These are phyloP conservation scores for Serinus canaria DNA, from an alignment of 2,113 vertebrate genomes.

Conservation along the genomic window DNA sequence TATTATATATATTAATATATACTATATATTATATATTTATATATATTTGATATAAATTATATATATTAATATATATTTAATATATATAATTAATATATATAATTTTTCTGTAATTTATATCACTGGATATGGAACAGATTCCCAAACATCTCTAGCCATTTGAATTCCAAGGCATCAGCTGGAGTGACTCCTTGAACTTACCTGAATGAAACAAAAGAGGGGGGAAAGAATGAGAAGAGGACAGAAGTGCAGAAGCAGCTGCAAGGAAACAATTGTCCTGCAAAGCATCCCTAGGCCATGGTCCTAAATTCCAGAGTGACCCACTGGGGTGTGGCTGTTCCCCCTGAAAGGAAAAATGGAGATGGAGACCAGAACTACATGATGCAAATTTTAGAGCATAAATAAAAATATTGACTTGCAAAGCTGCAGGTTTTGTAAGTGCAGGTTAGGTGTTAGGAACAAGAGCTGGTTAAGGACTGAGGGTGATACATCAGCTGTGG, in stretches of 20 bases:
- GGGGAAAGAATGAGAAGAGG: accelerated
- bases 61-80: too few species aligned
- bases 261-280: neutral
- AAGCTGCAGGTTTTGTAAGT: neutral
- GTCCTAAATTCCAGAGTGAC: neutral
- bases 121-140: neutral
- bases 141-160: neutral
- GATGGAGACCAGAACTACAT: neutral
- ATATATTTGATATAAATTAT: too few species aligned
- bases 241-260: neutral
- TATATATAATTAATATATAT: too few species aligned
- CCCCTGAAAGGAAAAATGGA: neutral
- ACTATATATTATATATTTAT: too few species aligned
- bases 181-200: neutral
- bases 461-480: neutral
- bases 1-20: too few species aligned
- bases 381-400: neutral
- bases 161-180: neutral
- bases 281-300: neutral
- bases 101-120: neutral
- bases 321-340: neutral
- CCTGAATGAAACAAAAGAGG: neutral
- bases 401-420: neutral
- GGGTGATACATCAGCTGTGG: neutral
- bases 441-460: neutral